These are phyloP conservation scores for Chirona hameri DNA, from an alignment of 2,888 invertebrate genomes.

Conservation along the genomic window DNA sequence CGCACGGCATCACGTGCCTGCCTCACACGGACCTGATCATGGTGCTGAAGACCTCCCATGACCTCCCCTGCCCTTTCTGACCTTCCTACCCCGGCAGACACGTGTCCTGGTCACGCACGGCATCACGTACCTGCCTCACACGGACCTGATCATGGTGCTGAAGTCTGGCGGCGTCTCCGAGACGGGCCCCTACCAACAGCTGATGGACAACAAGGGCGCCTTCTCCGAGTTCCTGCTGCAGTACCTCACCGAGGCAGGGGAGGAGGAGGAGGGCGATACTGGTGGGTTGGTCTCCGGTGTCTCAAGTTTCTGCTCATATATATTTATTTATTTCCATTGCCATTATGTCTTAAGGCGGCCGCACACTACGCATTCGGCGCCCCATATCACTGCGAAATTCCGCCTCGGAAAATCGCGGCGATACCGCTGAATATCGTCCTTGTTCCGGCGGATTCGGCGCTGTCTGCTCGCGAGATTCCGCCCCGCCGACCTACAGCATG, in stretches of 20 bases:
- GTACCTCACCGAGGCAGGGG: slow-evolving; percentile 48
- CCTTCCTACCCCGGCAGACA: slow-evolving; percentile 57
- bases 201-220: slow-evolving; percentile 68
- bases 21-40: slow-evolving; percentile 85
- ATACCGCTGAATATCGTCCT: too few species aligned
- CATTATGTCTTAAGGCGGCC: too few species aligned
- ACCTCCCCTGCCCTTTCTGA: too few species aligned
- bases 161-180: slow-evolving; percentile 84
- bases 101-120: slow-evolving; percentile 92
- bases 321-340: too few species aligned
- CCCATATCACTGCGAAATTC: too few species aligned
- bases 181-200: slow-evolving; percentile 80
- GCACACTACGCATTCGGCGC: too few species aligned
- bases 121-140: slow-evolving; percentile 84
- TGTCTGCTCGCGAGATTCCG: too few species aligned
- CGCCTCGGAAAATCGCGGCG: too few species aligned
- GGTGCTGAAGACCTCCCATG: slow-evolving; percentile 80
- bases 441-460: too few species aligned
- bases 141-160: slow-evolving; percentile 85
- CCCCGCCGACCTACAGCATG: too few species aligned
- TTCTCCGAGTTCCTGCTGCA: slow-evolving; percentile 56
- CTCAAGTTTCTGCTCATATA: too few species aligned
- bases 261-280: slow-evolving; percentile 45
- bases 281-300: too few species aligned
- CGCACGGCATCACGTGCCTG: slow-evolving; percentile 90